Evolutionary conservation across 1,140 invertebrate genomes (phyloP).

Genomic region (Lysiphlebus fabarum): DNA sequence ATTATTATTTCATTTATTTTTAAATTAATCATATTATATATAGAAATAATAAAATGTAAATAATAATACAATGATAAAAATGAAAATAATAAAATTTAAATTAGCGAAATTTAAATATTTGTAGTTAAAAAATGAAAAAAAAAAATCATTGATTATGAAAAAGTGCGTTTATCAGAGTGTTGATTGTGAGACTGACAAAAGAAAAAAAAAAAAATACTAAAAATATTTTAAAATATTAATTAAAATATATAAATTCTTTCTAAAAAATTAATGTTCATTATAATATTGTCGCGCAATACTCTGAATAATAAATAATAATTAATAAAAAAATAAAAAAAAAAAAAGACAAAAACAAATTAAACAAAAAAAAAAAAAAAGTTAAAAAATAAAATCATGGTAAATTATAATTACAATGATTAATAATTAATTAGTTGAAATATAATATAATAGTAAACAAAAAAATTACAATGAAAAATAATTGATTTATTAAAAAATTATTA

Average conservation of each 20-base stretch:
- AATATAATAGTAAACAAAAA: background rate
- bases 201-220: slow-evolving; percentile 13
- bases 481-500: background rate
- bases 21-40: too few species aligned
- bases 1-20: background rate
- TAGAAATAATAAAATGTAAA: background rate
- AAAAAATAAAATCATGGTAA: background rate
- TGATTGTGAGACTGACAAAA: slow-evolving; percentile 4
- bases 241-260: slow-evolving; percentile 10
- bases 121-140: too few species aligned
- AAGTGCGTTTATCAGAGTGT: too few species aligned
- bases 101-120: too few species aligned
- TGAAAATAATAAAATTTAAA: background rate
- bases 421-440: background rate
- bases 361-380: slow-evolving; percentile 5
- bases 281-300: slow-evolving; percentile 29
- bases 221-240: too few species aligned
- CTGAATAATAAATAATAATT: slow-evolving; percentile 18
- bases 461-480: slow-evolving; percentile 4
- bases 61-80: background rate
- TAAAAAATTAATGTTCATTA: slow-evolving; percentile 20
- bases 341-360: background rate
- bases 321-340: slow-evolving; percentile 13
- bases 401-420: slow-evolving; percentile 10
- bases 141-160: too few species aligned